Conservation (phyloP, 1,140 invertebrate genomes). For the Drosophila miranda region DNA sequence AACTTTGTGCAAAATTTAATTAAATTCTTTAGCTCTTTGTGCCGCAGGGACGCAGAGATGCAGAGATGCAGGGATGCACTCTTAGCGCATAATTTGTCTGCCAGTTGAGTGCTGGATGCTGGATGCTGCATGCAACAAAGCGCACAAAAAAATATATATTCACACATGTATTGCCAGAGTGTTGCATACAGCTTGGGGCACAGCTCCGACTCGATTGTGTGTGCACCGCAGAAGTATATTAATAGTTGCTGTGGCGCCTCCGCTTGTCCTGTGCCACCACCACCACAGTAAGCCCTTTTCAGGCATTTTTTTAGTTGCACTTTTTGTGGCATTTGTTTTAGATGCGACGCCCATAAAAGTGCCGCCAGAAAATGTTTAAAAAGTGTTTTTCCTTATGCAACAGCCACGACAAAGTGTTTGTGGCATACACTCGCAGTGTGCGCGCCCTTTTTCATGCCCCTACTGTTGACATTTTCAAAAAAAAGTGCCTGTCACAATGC, state of each 20-base stretch:
- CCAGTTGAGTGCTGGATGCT: slow-evolving; percentile 8
- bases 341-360: slow-evolving; percentile 29
- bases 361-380: slow-evolving; percentile 39
- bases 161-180: slow-evolving; percentile 15
- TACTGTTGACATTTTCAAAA: slow-evolving; percentile 49
- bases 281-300: slow-evolving; percentile 15
- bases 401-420: slow-evolving; percentile 47
- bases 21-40: slow-evolving; percentile 70
- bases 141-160: slow-evolving; percentile 2
- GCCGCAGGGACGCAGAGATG: slow-evolving; percentile 53
- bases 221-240: slow-evolving; percentile 23
- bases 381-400: slow-evolving; percentile 51
- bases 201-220: background rate
- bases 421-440: slow-evolving; percentile 16
- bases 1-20: slow-evolving; percentile 66
- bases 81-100: slow-evolving; percentile 72
- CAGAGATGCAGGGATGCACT: slow-evolving; percentile 52
- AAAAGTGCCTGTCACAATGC: slow-evolving; percentile 58
- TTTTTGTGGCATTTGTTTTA: slow-evolving; percentile 33
- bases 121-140: slow-evolving; percentile 14
- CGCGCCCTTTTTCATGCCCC: slow-evolving; percentile 16
- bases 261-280: no score
- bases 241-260: slow-evolving; percentile 20
- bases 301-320: slow-evolving; percentile 7
- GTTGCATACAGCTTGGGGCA: slow-evolving; percentile 35